Evolutionary conservation across 2,113 vertebrate species (phyloP), one percentile per base, ranked within the genome.

Genomic region (Apus apus): DNA sequence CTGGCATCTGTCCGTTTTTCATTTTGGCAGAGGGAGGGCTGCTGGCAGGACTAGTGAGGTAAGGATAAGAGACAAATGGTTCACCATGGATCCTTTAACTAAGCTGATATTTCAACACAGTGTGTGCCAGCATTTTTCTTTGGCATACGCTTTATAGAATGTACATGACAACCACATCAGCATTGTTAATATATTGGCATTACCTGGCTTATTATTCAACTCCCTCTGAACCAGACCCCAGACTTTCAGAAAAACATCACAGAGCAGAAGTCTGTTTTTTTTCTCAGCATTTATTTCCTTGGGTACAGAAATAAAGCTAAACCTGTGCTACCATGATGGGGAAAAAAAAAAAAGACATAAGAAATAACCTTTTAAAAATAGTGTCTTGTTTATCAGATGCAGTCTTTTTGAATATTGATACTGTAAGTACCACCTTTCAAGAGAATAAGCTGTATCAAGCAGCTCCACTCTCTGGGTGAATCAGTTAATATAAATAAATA

Each of bases 11-110:
- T 94, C 87, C 90, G 76, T 87, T 91, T 89, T 92, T 93, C 87
- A 40, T 96, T 96, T 96, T 96, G 96, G 96, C 97, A 97, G 89
- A 87, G 19, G 0, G 80, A 96, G 78, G 54, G 74, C 29, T 94
- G 90, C 80, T 97, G 97, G 96, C 96, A 97, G 48, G 46, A 92
- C 90, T 91, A 87, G 83, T 94, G 89, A 96, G 81, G 81, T 93
- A 94, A 96, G 94, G 96, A 75, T 97, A 97, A 97, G 97, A 97
- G 96, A 97, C 90, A 96, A 97, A 96, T 94, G 95, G 93, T 94
- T 96, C 94, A 93, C 97, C 92, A 79, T 96, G 95, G 96, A 94
- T 96, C 93, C 93, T 96, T 97, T 97, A 97, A 96, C 95, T 96
- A 97, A 97, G 87, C 95, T 96, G 97, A 96, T 97, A 96, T 97